phyloP scores from a whole-genome alignment of 2,113 vertebrate genomes.

The Lathamus discolor region DNA sequence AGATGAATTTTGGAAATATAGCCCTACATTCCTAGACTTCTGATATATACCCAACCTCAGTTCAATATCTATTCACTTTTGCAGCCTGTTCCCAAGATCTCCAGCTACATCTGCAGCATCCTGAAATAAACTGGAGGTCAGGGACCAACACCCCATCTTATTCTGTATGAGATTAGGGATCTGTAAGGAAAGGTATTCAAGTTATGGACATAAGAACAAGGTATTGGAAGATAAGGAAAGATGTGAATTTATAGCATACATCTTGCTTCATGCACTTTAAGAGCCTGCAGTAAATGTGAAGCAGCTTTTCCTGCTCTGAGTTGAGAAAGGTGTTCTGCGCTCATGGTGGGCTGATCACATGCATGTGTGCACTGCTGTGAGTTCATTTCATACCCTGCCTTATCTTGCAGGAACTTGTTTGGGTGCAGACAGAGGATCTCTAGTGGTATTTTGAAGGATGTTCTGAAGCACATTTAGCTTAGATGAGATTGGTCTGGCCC shows the following conservation, averaged over 20 bases:
- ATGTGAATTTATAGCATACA: background rate
- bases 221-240: background rate
- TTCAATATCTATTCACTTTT: background rate
- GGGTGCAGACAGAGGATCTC: background rate
- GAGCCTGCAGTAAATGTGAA: background rate
- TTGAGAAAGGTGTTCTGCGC: background rate
- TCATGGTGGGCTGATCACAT: accelerated
- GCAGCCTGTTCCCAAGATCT: background rate
- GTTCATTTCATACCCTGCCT: background rate
- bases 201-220: background rate
- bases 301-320: background rate
- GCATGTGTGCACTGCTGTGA: background rate
- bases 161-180: background rate
- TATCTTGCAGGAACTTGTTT: background rate
- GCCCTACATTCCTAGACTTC: background rate
- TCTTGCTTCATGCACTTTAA: background rate
- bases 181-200: background rate
- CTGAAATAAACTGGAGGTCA: background rate
- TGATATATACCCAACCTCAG: background rate
- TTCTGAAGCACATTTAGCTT: background rate
- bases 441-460: background rate
- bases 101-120: background rate
- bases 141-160: background rate
- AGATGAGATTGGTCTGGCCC: background rate
- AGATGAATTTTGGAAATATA: background rate